These are phyloP conservation scores for Drosophila stalkeri DNA, from an alignment of 2,888 invertebrate species.

Conservation along the genomic window DNA sequence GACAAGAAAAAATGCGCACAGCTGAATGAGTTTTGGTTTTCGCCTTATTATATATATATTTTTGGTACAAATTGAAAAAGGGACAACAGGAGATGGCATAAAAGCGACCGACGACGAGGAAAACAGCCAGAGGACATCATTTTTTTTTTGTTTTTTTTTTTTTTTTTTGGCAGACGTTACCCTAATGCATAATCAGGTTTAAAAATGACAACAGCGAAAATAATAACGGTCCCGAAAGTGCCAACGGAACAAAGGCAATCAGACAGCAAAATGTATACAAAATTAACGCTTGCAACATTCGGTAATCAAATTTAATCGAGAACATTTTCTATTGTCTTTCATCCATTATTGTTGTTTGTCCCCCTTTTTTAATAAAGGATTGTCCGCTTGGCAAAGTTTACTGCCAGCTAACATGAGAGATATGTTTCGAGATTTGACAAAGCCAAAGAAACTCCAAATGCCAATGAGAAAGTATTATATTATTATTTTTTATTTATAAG, in stretches of 20 bases:
- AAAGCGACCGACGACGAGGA: constrained; percentile 49
- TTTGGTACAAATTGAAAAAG: constrained; percentile 69
- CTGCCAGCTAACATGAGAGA: neutral
- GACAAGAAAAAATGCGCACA: constrained; percentile 55
- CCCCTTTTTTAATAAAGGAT: neutral
- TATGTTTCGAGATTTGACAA: neutral
- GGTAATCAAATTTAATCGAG: constrained; percentile 64
- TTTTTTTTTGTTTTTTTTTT: constrained; percentile 25
- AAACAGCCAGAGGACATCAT: constrained; percentile 35
- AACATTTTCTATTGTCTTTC: constrained; percentile 34
- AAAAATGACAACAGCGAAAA: constrained; percentile 62
- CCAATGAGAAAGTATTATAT: too few relatives aligned
- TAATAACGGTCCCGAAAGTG: constrained; percentile 63
- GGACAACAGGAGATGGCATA: constrained; percentile 46
- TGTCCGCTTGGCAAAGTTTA: neutral
- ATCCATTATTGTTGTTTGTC: neutral
- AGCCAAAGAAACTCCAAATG: neutral
- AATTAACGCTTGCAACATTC: constrained; percentile 70
- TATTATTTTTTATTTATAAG: too few relatives aligned
- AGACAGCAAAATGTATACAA: constrained; percentile 46
- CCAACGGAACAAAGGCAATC: constrained; percentile 59
- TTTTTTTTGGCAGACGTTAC: constrained; percentile 42
- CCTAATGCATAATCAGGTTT: constrained; percentile 72
- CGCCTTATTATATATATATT: constrained; percentile 15
- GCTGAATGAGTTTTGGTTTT: constrained; percentile 69